These are phyloP conservation scores for Dicyrtomina minuta DNA, from an alignment of 2,888 invertebrate genomes.

Conservation along the genomic window DNA sequence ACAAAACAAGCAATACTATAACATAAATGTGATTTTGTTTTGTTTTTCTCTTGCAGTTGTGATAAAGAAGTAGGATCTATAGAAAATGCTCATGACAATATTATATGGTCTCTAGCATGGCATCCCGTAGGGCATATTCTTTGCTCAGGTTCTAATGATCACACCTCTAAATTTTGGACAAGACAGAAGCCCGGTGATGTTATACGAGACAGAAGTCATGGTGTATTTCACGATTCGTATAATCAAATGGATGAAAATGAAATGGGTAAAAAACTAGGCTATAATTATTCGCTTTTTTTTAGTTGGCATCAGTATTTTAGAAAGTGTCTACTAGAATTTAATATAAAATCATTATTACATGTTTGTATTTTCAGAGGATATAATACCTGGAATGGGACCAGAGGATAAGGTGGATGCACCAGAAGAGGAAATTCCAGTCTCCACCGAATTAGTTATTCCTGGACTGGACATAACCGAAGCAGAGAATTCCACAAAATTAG, in stretches of 20 bases:
- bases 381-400: slow-evolving; percentile 97
- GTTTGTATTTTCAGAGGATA: slow-evolving; percentile 65
- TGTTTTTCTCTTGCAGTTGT: slow-evolving; percentile 62
- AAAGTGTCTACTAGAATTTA: no score
- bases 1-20: background rate
- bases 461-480: slow-evolving; percentile 70
- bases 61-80: slow-evolving; percentile 98
- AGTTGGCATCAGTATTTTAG: no score
- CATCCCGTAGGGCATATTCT: slow-evolving; percentile 98
- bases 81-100: slow-evolving; percentile 98
- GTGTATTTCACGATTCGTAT: slow-evolving; percentile 49
- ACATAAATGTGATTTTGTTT: background rate
- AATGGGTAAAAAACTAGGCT: slow-evolving; percentile 60
- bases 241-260: slow-evolving; percentile 71
- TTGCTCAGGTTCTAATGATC: slow-evolving; percentile 99
- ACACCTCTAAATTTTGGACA: slow-evolving; percentile 99
- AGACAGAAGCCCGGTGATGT: slow-evolving; percentile 96
- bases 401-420: slow-evolving; percentile 79
- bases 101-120: slow-evolving; percentile 99
- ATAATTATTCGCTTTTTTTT: background rate
- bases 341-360: slow-evolving; percentile 8
- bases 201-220: slow-evolving; percentile 81
- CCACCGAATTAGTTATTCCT: slow-evolving; percentile 65
- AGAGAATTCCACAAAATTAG: slow-evolving; percentile 44
- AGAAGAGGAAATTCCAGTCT: slow-evolving; percentile 52